Base-by-base conservation (phyloP, 1,140 invertebrate genomes). In the Uloborus diversus region DNA sequence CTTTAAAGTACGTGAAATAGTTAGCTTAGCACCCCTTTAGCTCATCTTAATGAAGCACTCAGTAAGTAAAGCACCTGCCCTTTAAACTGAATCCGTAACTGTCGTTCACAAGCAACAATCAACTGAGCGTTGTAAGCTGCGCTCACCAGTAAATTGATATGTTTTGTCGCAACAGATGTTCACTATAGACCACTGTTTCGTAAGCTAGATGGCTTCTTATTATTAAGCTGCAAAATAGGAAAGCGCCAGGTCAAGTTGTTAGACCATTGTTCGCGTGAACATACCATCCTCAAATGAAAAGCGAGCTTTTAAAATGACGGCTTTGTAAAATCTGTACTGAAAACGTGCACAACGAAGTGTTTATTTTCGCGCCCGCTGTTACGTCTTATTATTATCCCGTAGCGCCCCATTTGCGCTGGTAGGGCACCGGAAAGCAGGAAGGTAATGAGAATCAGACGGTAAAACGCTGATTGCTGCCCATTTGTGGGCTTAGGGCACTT, bases 221-320 rank as follows among this genome's bases (percentile, higher is more conserved):
- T 71, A 71, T 70, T 70, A 70, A 70, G 47, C 32, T 57, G 66
- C 32, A 35, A 71, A 61, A 57, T 59, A 71, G 56, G 69, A 42
- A 51, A 69, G 49, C 66, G 53, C 47, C 66, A 35, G 37, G 25
- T 69, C 30, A 32, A 69, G 47, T 28, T 28, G 65, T 30, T 68
- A 32, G 30, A 20, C 17, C 30, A 71, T 71, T 59, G 53, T 71
- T 71, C 69, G 20, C 49, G 7, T 9, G 17, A n/a, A 35, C 7
- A 30, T 23, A 30, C 27, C 66, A 69, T 47, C 47, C 66, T 27
- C n/a, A 69, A 59, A 59, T 71, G 56, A n/a, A 70, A 71, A n/a
- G n/a, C n/a, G n/a, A n/a, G n/a, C n/a, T n/a, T n/a, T n/a, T n/a
- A n/a, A n/a, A n/a, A n/a, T n/a, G n/a, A n/a, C n/a, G 69, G 30